Conservation (phyloP, 2,888 invertebrate species). For the Melieria picta region DNA sequence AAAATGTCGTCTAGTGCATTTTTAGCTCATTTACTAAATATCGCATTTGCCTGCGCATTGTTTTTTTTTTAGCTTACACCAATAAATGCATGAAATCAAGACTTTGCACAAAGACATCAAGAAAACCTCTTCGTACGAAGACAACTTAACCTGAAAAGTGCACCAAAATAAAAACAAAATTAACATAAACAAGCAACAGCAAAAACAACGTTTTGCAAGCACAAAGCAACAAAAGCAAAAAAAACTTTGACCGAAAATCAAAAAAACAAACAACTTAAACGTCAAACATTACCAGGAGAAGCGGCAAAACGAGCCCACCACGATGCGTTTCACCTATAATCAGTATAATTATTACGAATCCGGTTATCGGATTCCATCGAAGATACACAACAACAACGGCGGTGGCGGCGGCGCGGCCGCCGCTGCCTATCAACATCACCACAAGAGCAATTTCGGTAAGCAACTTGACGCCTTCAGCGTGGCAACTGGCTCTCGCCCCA, state of each 20-base stretch:
- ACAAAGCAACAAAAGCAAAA: no score
- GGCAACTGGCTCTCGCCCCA: not conserved
- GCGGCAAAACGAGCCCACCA: slow-evolving; percentile 33
- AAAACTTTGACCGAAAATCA: slow-evolving; percentile 7
- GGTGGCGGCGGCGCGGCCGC: slow-evolving; percentile 39
- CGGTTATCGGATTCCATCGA: slow-evolving; percentile 63
- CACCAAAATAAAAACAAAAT: slow-evolving; percentile 20
- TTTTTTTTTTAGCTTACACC: not conserved
- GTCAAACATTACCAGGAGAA: slow-evolving; percentile 28
- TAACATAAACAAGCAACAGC: no score
- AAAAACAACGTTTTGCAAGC: no score
- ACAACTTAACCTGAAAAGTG: slow-evolving; percentile 10
- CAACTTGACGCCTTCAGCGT: not conserved
- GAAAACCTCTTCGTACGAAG: slow-evolving; percentile 2
- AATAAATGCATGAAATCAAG: slow-evolving; percentile 21
- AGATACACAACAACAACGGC: slow-evolving; percentile 57
- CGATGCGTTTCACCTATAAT: slow-evolving; percentile 66
- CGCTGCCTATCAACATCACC: slow-evolving; percentile 47
- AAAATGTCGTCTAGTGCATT: not conserved
- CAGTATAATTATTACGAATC: slow-evolving; percentile 64
- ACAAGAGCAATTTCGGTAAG: slow-evolving; percentile 64
- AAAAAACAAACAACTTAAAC: slow-evolving; percentile 27
- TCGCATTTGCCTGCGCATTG: not conserved
- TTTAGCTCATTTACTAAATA: not conserved
- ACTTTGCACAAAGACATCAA: slow-evolving; percentile 31